Evolutionary conservation across 2,888 invertebrate species (phyloP).

Genomic region (Drosophila villosipedis): DNA sequence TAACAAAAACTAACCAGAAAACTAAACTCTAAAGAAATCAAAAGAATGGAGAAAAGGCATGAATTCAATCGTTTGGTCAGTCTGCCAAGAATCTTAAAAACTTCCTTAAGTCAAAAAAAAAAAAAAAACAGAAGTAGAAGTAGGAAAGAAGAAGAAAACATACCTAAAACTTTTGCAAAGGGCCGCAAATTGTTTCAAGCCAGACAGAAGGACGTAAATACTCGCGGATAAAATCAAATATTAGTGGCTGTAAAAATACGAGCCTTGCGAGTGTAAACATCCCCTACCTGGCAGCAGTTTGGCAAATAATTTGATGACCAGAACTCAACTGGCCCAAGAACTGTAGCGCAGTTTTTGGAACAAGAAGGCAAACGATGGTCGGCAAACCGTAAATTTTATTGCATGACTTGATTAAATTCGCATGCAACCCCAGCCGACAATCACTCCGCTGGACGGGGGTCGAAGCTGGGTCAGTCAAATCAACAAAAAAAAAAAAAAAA

Average conservation of each 20-base stretch:
- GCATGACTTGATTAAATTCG: constrained; percentile 84
- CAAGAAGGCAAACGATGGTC: constrained; percentile 49
- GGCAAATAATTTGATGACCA: constrained; percentile 16
- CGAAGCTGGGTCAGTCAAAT: constrained; percentile 40
- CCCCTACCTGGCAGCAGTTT: constrained; percentile 16
- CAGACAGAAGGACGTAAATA: constrained; percentile 34
- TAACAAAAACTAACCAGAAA: constrained; percentile 49
- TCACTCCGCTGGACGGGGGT: constrained; percentile 25
- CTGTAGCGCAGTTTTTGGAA: constrained; percentile 27
- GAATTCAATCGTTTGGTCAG: constrained; percentile 19
- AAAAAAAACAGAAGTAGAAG: neutral
- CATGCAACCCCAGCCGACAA: constrained; percentile 66
- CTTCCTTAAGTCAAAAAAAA: constrained; percentile 25
- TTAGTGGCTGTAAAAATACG: constrained; percentile 31
- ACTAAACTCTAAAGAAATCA: constrained; percentile 7
- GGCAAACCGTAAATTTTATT: constrained; percentile 82
- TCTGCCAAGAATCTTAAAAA: constrained; percentile 48
- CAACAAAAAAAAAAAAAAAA: constrained; percentile 33
- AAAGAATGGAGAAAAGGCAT: neutral
- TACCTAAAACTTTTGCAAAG: constrained; percentile 38
- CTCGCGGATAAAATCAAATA: constrained; percentile 49
- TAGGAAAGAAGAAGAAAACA: constrained; percentile 6
- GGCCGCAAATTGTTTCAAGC: constrained; percentile 74
- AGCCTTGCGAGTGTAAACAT: constrained; percentile 30
- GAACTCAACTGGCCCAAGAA: constrained; percentile 21